Base-by-base conservation (phyloP, 2,888 invertebrate genomes). In the Sesia bembeciformis region DNA sequence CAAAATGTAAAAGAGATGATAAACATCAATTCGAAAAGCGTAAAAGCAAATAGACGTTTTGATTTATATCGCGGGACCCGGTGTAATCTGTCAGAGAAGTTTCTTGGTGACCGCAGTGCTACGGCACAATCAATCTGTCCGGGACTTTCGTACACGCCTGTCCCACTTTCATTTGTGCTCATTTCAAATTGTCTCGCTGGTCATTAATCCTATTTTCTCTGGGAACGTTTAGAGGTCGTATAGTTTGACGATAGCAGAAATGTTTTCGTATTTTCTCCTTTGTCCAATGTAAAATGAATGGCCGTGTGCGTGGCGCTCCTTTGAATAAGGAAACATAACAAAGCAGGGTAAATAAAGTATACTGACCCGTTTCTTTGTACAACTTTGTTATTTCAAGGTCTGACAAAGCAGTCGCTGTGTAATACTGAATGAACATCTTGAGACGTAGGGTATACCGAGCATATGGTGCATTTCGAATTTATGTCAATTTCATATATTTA, bases 51-150 rank as follows among this genome's bases (percentile, higher is more conserved):
- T 56, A 66, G 66, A 65, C 65, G 61, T 66, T 67, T 68, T 74
- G 72, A 73, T 73, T 72, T 72, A 70, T 72, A 64, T 65, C 60
- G 54, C 50, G 38, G 50, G 38, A 50, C 50, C 60, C 57, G 55
- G 59, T 65, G 65, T 70, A 67, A 70, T 72, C 68, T 67, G 69
- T 70, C 68, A 66, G 60, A 59, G 62, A 65, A 68, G 66, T 68
- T 64, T 62, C 63, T 57, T 57, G 57, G 56, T 62, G 57, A 51
- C 65, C 66, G 58, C 63, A 60, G 49, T 52, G 53, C 53, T 51
- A 46, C 53, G 56, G 39, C 52, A 54, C 66, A 61, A 74, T 71
- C 69, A 71, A 74, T 74, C 68, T 65, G 62, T 59, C 63, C 56
- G 62, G 66, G 46, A 46, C 46, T 43, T 43, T 46, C 46, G 46